Conservation (phyloP, 2,888 invertebrate species). For the Troilus luridus region DNA sequence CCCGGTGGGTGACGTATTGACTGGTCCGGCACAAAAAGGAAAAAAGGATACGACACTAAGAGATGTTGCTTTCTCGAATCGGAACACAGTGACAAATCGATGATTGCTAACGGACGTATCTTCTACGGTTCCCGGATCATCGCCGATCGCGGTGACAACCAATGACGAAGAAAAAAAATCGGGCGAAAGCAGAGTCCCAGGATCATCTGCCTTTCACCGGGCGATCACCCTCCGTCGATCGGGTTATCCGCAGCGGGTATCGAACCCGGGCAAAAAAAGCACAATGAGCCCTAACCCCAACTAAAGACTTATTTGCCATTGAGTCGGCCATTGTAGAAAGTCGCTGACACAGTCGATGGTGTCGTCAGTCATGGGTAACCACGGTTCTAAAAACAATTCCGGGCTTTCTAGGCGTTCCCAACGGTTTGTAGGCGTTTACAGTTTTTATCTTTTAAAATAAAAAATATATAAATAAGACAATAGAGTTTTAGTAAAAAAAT, state of each 20-base stretch:
- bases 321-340: slow-evolving; percentile 13
- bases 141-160: background rate
- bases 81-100: slow-evolving; percentile 46
- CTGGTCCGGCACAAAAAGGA: slow-evolving; percentile 10
- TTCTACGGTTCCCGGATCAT: slow-evolving; percentile 10
- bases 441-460: background rate
- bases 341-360: background rate
- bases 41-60: background rate
- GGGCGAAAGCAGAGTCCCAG: background rate
- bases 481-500: background rate
- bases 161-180: slow-evolving; percentile 10
- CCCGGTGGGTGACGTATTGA: slow-evolving; percentile 21
- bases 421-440: background rate
- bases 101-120: slow-evolving; percentile 28
- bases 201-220: slow-evolving; percentile 35
- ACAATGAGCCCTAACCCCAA: background rate
- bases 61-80: slow-evolving; percentile 26
- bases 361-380: slow-evolving; percentile 19
- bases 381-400: background rate
- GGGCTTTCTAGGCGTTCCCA: background rate
- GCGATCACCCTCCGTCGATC: slow-evolving; percentile 17
- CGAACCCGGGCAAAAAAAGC: background rate
- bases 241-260: background rate
- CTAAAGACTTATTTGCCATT: background rate
- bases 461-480: background rate